phyloP scores from a whole-genome alignment of 2,113 vertebrate species.

The Meriones unguiculatus region DNA sequence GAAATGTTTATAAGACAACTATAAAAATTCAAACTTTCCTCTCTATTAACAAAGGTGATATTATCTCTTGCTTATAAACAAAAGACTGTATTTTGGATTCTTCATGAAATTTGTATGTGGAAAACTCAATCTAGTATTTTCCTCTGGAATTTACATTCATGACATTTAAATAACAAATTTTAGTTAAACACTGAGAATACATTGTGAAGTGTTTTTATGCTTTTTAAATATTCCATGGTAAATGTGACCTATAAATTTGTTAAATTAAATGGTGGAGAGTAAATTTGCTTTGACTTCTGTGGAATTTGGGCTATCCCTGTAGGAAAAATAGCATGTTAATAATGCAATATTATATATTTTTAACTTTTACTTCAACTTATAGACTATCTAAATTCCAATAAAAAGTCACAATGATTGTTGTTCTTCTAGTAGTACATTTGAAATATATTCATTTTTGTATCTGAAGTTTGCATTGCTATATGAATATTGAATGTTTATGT shows the following conservation, averaged over 20 bases:
- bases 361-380: constrained; percentile 31
- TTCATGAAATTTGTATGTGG: not conserved
- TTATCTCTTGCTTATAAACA: not conserved
- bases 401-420: constrained; percentile 40
- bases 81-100: not conserved
- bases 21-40: not conserved
- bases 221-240: constrained; percentile 33
- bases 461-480: not conserved
- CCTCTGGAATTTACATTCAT: constrained; percentile 32
- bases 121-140: constrained; percentile 39
- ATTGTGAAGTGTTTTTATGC: not conserved
- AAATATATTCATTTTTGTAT: not conserved
- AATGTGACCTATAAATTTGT: constrained; percentile 41
- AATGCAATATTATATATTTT: constrained; percentile 41
- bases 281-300: constrained; percentile 60
- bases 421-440: not conserved
- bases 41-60: constrained; percentile 2
- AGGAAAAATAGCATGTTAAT: constrained; percentile 42
- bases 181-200: constrained; percentile 30
- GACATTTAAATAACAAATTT: constrained; percentile 50
- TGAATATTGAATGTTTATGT: not conserved
- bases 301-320: not conserved
- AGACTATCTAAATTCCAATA: constrained; percentile 35
- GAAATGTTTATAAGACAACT: not conserved
- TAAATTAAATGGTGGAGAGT: constrained; percentile 44